These are phyloP conservation scores for Drosophila mayaguana DNA, from an alignment of 2,888 invertebrate species.

Conservation along the genomic window DNA sequence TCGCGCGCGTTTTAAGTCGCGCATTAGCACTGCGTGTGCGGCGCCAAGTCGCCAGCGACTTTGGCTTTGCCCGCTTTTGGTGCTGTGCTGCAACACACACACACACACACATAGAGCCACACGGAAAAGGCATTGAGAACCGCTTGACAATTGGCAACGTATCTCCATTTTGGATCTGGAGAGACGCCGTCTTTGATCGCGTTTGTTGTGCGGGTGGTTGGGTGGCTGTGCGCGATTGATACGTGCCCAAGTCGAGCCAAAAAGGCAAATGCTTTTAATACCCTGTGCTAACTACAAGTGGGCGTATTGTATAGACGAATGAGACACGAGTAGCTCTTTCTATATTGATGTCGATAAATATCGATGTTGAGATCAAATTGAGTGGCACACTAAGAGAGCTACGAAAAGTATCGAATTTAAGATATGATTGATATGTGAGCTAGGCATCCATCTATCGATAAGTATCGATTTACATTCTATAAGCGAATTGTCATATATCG, in stretches of 20 bases:
- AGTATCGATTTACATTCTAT: too few relatives aligned
- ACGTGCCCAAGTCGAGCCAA: constrained; percentile 43
- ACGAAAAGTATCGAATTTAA: too few relatives aligned
- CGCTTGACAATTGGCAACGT: constrained; percentile 60
- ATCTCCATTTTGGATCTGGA: constrained; percentile 60
- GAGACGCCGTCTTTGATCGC: constrained; percentile 74
- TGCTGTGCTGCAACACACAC: constrained; percentile 12
- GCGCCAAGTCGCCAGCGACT: constrained; percentile 39
- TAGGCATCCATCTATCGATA: too few relatives aligned
- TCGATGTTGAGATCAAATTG: neutral
- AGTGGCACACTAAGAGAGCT: neutral
- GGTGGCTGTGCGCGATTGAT: constrained; percentile 39
- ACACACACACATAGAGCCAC: constrained; percentile 23
- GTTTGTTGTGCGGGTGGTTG: constrained; percentile 67
- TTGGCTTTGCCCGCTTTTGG: constrained; percentile 50
- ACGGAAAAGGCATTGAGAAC: constrained; percentile 65
- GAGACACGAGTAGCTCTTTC: neutral
- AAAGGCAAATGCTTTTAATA: constrained; percentile 29
- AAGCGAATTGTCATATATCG: too few relatives aligned
- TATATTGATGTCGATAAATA: neutral
- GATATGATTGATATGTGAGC: too few relatives aligned
- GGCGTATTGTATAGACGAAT: neutral
- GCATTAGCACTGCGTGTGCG: constrained; percentile 23
- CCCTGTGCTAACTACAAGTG: neutral
- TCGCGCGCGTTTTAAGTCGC: constrained; percentile 48